Percentiles rank a stretch among this genome's conserved stretches.
Conservation (phyloP, 2,888 invertebrate species). For the Odontocolon sp. region DNA sequence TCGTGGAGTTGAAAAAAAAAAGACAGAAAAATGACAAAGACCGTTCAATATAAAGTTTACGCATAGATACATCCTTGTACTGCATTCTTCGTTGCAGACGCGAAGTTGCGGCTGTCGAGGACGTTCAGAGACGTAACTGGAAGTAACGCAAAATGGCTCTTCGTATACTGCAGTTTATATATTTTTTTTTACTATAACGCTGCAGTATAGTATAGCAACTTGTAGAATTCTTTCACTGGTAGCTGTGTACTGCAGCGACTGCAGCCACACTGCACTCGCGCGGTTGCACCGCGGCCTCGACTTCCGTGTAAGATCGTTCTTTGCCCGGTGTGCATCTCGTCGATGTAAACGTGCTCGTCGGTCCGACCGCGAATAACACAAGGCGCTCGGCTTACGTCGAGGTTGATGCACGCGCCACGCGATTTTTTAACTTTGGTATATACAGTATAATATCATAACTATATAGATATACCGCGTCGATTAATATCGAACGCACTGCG, state of each 20-base stretch:
- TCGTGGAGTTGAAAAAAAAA: not conserved
- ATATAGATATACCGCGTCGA: no score
- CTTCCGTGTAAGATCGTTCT: slow-evolving; percentile 57
- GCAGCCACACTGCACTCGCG: slow-evolving; percentile 30
- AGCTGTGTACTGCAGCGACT: slow-evolving; percentile 16
- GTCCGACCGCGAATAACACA: slow-evolving; percentile 45
- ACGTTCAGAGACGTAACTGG: slow-evolving; percentile 44
- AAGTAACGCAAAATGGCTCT: slow-evolving; percentile 51
- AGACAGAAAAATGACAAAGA: slow-evolving; percentile 21
- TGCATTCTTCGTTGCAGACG: slow-evolving; percentile 14
- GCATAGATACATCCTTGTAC: slow-evolving; percentile 16
- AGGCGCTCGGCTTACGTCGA: slow-evolving; percentile 49
- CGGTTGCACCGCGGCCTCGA: slow-evolving; percentile 50
- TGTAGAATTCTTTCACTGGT: slow-evolving; percentile 48
- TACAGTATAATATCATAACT: no score
- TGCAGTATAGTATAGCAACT: not conserved
- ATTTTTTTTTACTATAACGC: not conserved
- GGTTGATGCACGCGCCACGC: slow-evolving; percentile 53
- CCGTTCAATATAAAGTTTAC: slow-evolving; percentile 31
- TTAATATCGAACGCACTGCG: no score
- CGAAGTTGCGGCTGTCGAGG: slow-evolving; percentile 37
- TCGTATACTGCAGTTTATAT: slow-evolving; percentile 5
- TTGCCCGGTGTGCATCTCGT: slow-evolving; percentile 20
- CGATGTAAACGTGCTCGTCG: slow-evolving; percentile 39
- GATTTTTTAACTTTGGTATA: not conserved